These are phyloP conservation scores for Pluvialis apricaria DNA, from an alignment of 2,113 vertebrate species.

Conservation along the genomic window DNA sequence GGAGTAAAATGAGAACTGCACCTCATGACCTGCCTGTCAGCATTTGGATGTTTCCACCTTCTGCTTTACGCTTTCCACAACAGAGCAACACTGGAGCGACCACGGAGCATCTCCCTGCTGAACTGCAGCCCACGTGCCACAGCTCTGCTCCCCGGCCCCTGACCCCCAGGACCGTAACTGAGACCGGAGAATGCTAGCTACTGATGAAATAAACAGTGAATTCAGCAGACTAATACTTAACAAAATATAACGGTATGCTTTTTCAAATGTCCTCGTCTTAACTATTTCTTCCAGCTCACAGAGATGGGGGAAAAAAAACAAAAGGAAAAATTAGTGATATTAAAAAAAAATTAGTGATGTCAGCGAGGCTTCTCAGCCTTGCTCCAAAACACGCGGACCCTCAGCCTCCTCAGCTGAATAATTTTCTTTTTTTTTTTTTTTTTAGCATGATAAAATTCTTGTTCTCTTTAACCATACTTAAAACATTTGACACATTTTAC, in stretches of 20 bases:
- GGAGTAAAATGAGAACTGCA: background rate
- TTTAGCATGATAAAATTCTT: background rate
- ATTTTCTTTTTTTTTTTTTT: background rate
- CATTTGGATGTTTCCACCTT: background rate
- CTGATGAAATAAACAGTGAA: background rate
- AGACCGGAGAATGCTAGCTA: background rate
- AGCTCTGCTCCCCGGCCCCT: background rate
- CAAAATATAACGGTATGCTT: background rate
- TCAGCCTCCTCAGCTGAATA: background rate
- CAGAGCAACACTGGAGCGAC: background rate
- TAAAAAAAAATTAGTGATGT: too few relatives aligned
- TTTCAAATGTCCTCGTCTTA: background rate
- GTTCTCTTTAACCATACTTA: background rate
- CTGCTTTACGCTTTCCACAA: background rate
- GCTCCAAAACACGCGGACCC: background rate
- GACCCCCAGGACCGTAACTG: background rate
- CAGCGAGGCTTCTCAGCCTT: background rate
- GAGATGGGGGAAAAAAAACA: background rate
- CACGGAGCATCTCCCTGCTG: fast-evolving
- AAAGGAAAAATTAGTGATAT: background rate
- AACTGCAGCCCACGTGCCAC: background rate
- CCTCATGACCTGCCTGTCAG: background rate
- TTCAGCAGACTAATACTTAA: background rate
- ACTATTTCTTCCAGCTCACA: background rate
- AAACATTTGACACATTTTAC: background rate